A percentile compares a stretch with the other conserved stretches of the same genome.
Evolutionary conservation across 2,797 vertebrate genomes (phyloP).

Genomic region (Cercopithecus petaurista): DNA sequence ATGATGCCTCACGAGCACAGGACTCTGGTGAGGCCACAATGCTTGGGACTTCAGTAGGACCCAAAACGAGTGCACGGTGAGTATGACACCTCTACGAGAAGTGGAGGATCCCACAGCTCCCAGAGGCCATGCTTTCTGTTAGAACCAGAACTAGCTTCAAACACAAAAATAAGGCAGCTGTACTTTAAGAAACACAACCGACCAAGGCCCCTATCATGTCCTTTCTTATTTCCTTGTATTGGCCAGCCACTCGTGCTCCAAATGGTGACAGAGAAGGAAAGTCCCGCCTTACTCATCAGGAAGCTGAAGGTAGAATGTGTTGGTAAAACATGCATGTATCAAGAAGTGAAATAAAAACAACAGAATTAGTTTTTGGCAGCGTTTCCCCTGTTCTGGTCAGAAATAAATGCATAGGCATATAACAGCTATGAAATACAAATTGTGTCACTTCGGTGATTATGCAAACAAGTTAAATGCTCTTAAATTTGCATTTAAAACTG

Average conservation of each 20-base stretch:
- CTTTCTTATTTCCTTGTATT: not conserved
- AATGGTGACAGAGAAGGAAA: not conserved
- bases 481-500: not conserved
- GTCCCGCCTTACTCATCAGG: accelerated
- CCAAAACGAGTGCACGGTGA: not conserved
- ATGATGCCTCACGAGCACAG: not conserved
- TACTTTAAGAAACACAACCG: not conserved
- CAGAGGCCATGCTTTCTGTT: not conserved
- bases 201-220: accelerated
- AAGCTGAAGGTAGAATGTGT: not conserved
- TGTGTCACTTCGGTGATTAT: not conserved
- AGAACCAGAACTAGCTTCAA: not conserved
- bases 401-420: not conserved
- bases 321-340: not conserved
- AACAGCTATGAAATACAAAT: not conserved
- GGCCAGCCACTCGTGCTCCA: not conserved
- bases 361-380: not conserved
- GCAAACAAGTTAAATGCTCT: not conserved
- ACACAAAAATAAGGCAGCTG: not conserved
- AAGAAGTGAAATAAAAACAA: not conserved
- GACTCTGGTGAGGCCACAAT: not conserved
- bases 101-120: accelerated
- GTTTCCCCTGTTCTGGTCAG: not conserved
- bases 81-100: not conserved
- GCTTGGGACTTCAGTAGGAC: not conserved